Evolutionary conservation across 2,113 vertebrate genomes (phyloP).

Genomic region (Hippolais icterina): DNA sequence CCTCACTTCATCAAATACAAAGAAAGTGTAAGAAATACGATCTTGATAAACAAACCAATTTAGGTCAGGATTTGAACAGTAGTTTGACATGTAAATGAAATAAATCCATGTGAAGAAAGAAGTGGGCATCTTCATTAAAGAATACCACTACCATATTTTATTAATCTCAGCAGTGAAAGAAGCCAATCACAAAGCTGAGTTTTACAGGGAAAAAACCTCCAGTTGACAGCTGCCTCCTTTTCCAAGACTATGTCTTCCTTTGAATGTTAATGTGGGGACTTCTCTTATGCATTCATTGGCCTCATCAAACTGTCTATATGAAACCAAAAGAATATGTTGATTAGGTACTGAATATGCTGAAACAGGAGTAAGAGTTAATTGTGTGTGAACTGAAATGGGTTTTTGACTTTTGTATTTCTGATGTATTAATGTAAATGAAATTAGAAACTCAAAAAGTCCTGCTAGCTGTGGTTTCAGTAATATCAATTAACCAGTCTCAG

Average conservation of each 20-base stretch:
- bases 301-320: background rate
- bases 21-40: background rate
- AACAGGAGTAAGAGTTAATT: background rate
- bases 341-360: background rate
- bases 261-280: background rate
- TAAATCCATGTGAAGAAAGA: background rate
- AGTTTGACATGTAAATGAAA: background rate
- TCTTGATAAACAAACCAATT: background rate
- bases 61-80: background rate
- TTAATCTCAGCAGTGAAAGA: background rate
- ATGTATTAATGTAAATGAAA: too few relatives aligned
- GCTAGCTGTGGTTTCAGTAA: conserved; percentile 11
- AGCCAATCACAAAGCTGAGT: background rate
- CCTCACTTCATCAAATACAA: background rate
- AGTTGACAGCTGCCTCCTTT: background rate
- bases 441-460: too few relatives aligned
- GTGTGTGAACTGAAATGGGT: background rate
- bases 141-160: background rate
- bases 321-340: background rate
- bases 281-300: background rate
- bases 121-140: background rate
- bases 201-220: background rate
- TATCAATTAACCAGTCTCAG: conserved; percentile 19
- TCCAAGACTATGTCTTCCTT: background rate
- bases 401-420: too few relatives aligned